Evolutionary conservation across 2,888 invertebrate genomes (phyloP).

Genomic region (Diarsia dahlii): DNA sequence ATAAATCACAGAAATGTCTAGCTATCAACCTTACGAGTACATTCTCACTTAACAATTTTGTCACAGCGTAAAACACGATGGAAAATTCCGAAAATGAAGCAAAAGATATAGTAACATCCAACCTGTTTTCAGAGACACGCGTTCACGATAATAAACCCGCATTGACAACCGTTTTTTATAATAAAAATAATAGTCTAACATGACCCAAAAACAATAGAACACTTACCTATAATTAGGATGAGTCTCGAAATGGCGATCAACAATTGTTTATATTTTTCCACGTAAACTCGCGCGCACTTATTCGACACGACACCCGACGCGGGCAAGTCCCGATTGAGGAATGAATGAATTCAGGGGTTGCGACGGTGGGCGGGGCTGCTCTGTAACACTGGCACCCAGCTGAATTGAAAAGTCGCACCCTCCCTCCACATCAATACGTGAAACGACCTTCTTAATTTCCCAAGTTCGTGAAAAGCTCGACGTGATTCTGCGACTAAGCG

Average conservation of each 20-base stretch:
- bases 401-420: conserved; percentile 68
- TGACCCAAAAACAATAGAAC: conserved; percentile 15
- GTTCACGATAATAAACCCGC: conserved; percentile 34
- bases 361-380: conserved; percentile 83
- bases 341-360: conserved; percentile 87
- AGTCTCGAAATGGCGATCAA: conserved; percentile 59
- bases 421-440: conserved; percentile 35
- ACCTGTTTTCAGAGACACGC: conserved; percentile 59
- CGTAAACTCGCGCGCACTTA: conserved; percentile 74
- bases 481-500: conserved; percentile 72
- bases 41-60: conserved; percentile 11
- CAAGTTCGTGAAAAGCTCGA: conserved; percentile 78
- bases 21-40: background rate
- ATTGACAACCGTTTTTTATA: conserved; percentile 9
- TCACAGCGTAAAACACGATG: conserved; percentile 30
- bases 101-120: conserved; percentile 47
- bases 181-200: conserved; percentile 19
- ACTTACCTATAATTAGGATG: conserved; percentile 57
- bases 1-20: background rate
- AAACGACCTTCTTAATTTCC: conserved; percentile 64
- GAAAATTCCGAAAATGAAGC: conserved; percentile 48
- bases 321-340: conserved; percentile 73
- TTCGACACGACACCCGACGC: conserved; percentile 69
- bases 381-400: conserved; percentile 70
- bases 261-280: conserved; percentile 79